Conservation (phyloP, 2,888 invertebrate genomes). For the Cryptophagus acutangulus region DNA sequence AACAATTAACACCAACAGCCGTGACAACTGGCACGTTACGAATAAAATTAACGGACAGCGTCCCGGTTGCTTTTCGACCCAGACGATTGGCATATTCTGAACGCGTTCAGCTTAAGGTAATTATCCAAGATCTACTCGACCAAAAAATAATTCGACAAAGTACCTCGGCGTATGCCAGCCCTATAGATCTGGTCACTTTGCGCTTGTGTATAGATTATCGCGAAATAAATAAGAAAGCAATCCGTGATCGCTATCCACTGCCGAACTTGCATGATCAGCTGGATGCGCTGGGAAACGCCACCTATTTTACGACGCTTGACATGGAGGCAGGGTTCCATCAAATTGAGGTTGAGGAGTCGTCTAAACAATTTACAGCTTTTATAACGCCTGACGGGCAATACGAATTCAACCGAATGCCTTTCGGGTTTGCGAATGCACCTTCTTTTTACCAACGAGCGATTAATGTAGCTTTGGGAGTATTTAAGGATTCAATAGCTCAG, state of each 20-base stretch:
- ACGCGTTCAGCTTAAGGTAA: too few relatives aligned
- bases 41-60: too few relatives aligned
- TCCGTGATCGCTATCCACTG: slow-evolving; percentile 7
- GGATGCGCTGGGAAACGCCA: neutral
- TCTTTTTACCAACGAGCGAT: neutral
- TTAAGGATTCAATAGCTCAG: slow-evolving; percentile 13
- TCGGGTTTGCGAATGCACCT: neutral
- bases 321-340: slow-evolving; percentile 1
- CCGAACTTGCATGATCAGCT: slow-evolving; percentile 9
- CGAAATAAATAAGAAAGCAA: slow-evolving; percentile 8
- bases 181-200: too few relatives aligned
- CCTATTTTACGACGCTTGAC: slow-evolving; percentile 3
- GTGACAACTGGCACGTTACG: too few relatives aligned
- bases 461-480: neutral
- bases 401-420: neutral
- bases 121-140: too few relatives aligned
- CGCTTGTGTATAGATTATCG: slow-evolving; percentile 10
- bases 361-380: neutral
- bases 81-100: too few relatives aligned
- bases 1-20: too few relatives aligned
- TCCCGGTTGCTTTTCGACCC: too few relatives aligned
- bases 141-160: too few relatives aligned
- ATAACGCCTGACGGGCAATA: neutral
- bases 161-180: too few relatives aligned
- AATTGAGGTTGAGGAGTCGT: neutral